Evolutionary conservation across 2,888 invertebrate genomes (phyloP).

Genomic region (Neria commutata): DNA sequence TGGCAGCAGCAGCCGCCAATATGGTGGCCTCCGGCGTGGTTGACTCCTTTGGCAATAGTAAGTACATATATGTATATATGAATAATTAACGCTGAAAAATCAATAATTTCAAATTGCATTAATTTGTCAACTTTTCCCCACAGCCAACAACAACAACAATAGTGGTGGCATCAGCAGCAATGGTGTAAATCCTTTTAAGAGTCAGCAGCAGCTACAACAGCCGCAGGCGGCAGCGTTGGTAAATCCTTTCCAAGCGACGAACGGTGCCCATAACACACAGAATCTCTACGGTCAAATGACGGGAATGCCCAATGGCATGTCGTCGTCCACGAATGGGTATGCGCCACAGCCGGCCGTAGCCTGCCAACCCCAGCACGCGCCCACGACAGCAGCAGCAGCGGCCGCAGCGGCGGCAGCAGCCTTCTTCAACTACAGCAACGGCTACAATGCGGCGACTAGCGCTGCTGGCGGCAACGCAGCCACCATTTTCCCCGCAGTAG

Average conservation of each 20-base stretch:
- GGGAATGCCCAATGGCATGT: conserved; percentile 53
- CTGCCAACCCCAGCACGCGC: not conserved
- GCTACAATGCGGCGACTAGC: conserved; percentile 35
- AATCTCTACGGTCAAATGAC: conserved; percentile 58
- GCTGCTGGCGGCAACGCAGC: conserved; percentile 22
- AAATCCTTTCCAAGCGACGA: conserved; percentile 56
- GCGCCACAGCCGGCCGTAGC: conserved; percentile 36
- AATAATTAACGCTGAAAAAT: conserved; percentile 2
- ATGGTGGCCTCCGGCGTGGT: conserved; percentile 40
- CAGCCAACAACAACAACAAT: conserved; percentile 17
- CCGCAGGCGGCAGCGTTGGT: conserved; percentile 39
- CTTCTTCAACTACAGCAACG: conserved; percentile 52
- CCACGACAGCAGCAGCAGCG: conserved; percentile 5
- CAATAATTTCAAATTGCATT: not conserved
- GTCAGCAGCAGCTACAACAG: conserved; percentile 42
- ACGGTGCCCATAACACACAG: conserved; percentile 36
- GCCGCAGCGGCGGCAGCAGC: conserved; percentile 26
- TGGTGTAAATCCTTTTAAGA: conserved; percentile 58
- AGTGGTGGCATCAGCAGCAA: conserved; percentile 35
- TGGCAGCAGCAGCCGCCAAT: conserved; percentile 43
- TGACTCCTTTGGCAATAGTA: conserved; percentile 46
- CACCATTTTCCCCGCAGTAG: not conserved
- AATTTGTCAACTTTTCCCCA: not conserved
- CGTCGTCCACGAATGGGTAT: conserved; percentile 28
- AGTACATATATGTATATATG: conserved; percentile 16